A percentile compares a stretch with the other conserved stretches of the same genome.
Conservation (phyloP, 2,888 invertebrate species). For the Acrocyrtus sp. region DNA sequence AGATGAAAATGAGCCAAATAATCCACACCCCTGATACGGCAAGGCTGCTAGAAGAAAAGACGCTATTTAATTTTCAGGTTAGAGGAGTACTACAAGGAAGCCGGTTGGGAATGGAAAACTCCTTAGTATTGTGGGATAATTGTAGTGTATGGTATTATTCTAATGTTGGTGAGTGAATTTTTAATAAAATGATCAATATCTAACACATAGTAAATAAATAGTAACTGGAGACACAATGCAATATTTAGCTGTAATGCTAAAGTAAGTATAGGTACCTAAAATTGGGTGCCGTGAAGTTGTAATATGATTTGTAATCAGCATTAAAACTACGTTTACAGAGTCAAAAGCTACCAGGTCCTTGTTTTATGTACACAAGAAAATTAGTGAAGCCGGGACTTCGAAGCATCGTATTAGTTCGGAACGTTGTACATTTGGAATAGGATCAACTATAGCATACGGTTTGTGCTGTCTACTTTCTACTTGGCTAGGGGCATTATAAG, state of each 20-base stretch:
- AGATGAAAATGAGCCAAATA: slow-evolving; percentile 3
- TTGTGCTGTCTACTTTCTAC: too few relatives aligned
- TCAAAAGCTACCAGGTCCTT: slow-evolving; percentile 32
- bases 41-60: too few relatives aligned
- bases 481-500: too few relatives aligned
- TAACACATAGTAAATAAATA: background rate
- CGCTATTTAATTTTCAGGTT: too few relatives aligned
- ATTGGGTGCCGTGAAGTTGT: too few relatives aligned
- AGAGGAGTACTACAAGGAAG: slow-evolving; percentile 38
- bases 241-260: too few relatives aligned
- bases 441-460: slow-evolving; percentile 49
- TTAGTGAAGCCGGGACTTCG: slow-evolving; percentile 6
- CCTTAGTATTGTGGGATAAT: slow-evolving; percentile 56
- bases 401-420: slow-evolving; percentile 28
- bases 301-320: too few relatives aligned
- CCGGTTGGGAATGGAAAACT: slow-evolving; percentile 50
- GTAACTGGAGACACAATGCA: too few relatives aligned
- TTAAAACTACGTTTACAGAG: background rate
- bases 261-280: too few relatives aligned
- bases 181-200: background rate
- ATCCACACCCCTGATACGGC: too few relatives aligned
- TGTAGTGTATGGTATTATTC: slow-evolving; percentile 58
- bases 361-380: slow-evolving; percentile 55
- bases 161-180: slow-evolving; percentile 28
- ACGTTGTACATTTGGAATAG: slow-evolving; percentile 43